These are phyloP conservation scores for Streblospio benedicti DNA, from an alignment of 1,140 invertebrate genomes.

Conservation along the genomic window DNA sequence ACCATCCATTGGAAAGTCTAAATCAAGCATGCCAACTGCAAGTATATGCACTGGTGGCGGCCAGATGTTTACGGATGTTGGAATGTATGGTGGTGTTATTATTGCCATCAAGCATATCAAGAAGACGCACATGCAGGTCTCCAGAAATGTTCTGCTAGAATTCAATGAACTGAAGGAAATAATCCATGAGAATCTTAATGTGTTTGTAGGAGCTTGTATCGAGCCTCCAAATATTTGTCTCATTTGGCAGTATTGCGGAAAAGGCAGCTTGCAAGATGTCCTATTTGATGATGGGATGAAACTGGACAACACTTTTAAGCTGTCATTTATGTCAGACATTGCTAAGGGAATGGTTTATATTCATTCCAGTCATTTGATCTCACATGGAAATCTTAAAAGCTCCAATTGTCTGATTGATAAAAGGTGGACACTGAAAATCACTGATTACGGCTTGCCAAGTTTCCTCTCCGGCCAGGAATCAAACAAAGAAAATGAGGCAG, in stretches of 20 bases:
- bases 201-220: slow-evolving; percentile 75
- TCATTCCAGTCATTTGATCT: slow-evolving; percentile 7
- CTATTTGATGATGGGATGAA: slow-evolving; percentile 25
- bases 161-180: slow-evolving; percentile 73
- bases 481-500: slow-evolving; percentile 1
- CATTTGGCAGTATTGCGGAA: slow-evolving; percentile 14
- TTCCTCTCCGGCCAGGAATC: slow-evolving; percentile 5
- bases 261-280: slow-evolving; percentile 19
- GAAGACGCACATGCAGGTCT: slow-evolving; percentile 15
- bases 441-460: slow-evolving; percentile 9
- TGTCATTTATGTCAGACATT: slow-evolving; percentile 27
- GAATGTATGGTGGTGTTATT: slow-evolving; percentile 9
- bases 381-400: slow-evolving; percentile 71
- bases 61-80: slow-evolving; percentile 14
- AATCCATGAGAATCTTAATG: slow-evolving; percentile 84
- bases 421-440: slow-evolving; percentile 70
- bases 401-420: slow-evolving; percentile 79
- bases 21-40: too few relatives aligned
- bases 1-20: too few relatives aligned
- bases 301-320: slow-evolving; percentile 24
- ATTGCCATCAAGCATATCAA: slow-evolving; percentile 15
- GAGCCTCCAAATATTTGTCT: slow-evolving; percentile 64
- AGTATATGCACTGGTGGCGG: not conserved
- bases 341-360: slow-evolving; percentile 17
- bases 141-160: slow-evolving; percentile 11